Base-by-base conservation (phyloP, 2,113 vertebrate genomes). In the Stercorarius parasiticus region DNA sequence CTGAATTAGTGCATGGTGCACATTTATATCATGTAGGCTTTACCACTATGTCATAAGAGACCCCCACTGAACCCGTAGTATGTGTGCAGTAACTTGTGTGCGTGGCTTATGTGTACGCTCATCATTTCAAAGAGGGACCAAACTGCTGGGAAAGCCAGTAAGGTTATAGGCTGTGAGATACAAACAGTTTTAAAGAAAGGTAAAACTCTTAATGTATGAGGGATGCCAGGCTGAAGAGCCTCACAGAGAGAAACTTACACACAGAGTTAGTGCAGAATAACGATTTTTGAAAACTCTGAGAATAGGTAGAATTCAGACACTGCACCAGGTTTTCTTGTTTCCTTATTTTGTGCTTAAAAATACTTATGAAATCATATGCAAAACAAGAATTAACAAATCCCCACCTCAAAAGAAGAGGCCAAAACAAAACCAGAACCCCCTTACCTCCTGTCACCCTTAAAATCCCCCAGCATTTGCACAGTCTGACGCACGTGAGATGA, bases 291-390 rank as follows among this genome's bases (percentile, higher is more conserved):
- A 64, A 93, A 67, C 17, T 45, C 5, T 65, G 45, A 84, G 30
- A 82, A 61, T 1, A 50, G 10, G 9, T 64, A 82, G 62, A 88
- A 65, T 36, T 43, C 56, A 87, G 29, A 42, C 22, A 29, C 21
- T 53, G 26, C 13, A 52, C 2, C n/a, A 30, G 27, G 69, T 77
- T 94, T 95, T 92, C 72, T 84, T 89, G 38, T 91, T 97, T 91
- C 80, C 53, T 88, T 86, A 61, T 87, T 89, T 88, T 91, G 53
- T 79, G 40, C 25, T 87, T 94, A 80, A 97, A 95, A 92, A 96
- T 73, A 77, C 62, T 52, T 43, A 82, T 25, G 45, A 94, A 89
- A 82, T 90, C 45, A 62, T 15, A 90, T 59, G 58, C 58, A 95
- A 95, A 97, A 69, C 12, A 65, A 72, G 36, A 91, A 64, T 82